Conservation (phyloP, 2,113 vertebrate genomes). For the Rhabdornis inornatus region DNA sequence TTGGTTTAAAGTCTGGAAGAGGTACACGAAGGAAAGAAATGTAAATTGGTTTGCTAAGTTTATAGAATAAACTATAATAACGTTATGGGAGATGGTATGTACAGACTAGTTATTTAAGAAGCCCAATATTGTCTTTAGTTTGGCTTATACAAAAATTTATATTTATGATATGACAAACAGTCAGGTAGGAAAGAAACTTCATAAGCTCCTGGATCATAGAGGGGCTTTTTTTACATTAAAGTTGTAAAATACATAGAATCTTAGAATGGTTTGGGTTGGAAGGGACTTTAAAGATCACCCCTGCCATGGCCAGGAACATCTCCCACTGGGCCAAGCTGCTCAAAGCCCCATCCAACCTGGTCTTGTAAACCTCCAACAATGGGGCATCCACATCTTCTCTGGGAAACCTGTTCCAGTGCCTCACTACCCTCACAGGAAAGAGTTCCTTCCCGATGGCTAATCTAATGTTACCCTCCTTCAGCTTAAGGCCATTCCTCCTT, state of each 20-base stretch:
- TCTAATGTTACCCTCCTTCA: not conserved
- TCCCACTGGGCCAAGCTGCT: not conserved
- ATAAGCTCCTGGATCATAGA: not conserved
- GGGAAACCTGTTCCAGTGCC: not conserved
- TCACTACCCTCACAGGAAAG: not conserved
- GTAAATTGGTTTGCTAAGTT: not conserved
- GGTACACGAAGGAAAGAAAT: not conserved
- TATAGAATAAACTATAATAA: not conserved
- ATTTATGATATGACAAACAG: not conserved
- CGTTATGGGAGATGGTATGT: not conserved
- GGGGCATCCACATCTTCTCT: not conserved
- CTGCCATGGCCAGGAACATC: not conserved
- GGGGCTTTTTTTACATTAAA: not conserved
- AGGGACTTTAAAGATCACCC: not conserved
- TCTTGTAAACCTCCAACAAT: not conserved
- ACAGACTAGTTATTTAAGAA: not conserved
- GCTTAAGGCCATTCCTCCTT: not conserved
- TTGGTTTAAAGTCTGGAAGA: not conserved
- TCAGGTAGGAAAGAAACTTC: not conserved
- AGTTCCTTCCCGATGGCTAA: not conserved
- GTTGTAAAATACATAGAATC: not conserved
- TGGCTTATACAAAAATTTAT: not conserved
- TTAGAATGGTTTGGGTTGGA: not conserved
- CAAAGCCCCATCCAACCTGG: not conserved
- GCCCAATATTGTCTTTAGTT: not conserved